Evolutionary conservation across 2,797 vertebrate genomes (phyloP).

Genomic region (Malacoctenus gilli): DNA sequence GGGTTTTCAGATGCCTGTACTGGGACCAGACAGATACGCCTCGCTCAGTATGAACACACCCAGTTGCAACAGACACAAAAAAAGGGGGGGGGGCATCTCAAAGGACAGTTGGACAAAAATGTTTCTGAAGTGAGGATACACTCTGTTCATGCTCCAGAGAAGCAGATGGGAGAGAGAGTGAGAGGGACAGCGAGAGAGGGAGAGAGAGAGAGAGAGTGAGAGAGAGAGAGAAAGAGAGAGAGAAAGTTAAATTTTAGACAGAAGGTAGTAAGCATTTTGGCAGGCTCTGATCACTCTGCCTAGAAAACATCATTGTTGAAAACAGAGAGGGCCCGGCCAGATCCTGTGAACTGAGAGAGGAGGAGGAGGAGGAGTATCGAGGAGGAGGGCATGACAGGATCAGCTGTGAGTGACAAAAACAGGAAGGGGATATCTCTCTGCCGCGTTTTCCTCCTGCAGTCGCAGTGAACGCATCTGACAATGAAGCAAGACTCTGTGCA

Average conservation of each 20-base stretch:
- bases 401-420: conserved; percentile 83
- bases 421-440: conserved; percentile 83
- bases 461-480: conserved; percentile 63
- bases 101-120: conserved; percentile 7
- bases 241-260: conserved; percentile 22
- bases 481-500: conserved; percentile 39
- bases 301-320: conserved; percentile 72
- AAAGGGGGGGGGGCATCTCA: not conserved
- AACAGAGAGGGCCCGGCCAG: conserved; percentile 54
- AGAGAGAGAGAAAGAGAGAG: not conserved
- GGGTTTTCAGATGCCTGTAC: conserved; percentile 40
- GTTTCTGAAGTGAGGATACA: conserved; percentile 1
- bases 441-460: conserved; percentile 75
- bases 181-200: conserved; percentile 23
- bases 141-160: conserved; percentile 21
- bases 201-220: not conserved
- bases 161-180: conserved; percentile 16
- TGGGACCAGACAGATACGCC: conserved; percentile 26
- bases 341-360: conserved; percentile 66
- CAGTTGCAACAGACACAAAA: conserved; percentile 14
- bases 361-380: conserved; percentile 61
- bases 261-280: conserved; percentile 51
- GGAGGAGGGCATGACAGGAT: conserved; percentile 74
- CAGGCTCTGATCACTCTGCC: conserved; percentile 46
- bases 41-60: conserved; percentile 31